Conservation (phyloP, 1,140 invertebrate species). For the Drosophila nigromelanica region DNA sequence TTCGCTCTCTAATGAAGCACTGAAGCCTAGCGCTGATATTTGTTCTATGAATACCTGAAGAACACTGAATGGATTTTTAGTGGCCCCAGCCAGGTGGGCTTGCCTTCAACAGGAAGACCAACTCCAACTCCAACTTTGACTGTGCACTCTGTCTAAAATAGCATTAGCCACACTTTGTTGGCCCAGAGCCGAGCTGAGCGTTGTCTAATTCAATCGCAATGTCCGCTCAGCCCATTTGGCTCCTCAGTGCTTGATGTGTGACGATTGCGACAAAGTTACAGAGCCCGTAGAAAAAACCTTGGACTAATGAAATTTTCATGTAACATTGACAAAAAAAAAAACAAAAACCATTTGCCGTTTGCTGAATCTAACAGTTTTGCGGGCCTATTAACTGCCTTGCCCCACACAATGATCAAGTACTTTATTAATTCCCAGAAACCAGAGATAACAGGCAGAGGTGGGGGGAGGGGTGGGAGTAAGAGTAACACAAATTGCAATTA, state of each 20-base stretch:
- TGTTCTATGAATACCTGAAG: conserved; percentile 45
- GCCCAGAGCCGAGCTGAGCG: conserved; percentile 6
- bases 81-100: conserved; percentile 10
- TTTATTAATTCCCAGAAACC: conserved; percentile 59
- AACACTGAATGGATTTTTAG: conserved; percentile 43
- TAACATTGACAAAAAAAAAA: conserved; percentile 53
- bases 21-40: conserved; percentile 47
- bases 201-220: conserved; percentile 78
- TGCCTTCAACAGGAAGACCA: neutral
- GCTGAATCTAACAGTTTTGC: conserved; percentile 37
- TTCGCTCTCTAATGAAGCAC: conserved; percentile 67
- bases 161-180: conserved; percentile 37
- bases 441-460: conserved; percentile 13
- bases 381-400: conserved; percentile 13
- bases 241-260: conserved; percentile 44
- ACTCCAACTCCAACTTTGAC: neutral
- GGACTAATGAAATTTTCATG: conserved; percentile 78
- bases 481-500: conserved; percentile 67
- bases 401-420: conserved; percentile 44
- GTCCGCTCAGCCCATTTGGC: conserved; percentile 65
- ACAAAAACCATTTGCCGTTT: conserved; percentile 43
- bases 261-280: conserved; percentile 16
- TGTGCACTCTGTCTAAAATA: conserved; percentile 10
- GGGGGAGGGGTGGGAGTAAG: conserved; percentile 5
- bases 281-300: conserved; percentile 4